phyloP scores from a whole-genome alignment of 2,888 invertebrate genomes.

The Diaprepes abbreviatus region DNA sequence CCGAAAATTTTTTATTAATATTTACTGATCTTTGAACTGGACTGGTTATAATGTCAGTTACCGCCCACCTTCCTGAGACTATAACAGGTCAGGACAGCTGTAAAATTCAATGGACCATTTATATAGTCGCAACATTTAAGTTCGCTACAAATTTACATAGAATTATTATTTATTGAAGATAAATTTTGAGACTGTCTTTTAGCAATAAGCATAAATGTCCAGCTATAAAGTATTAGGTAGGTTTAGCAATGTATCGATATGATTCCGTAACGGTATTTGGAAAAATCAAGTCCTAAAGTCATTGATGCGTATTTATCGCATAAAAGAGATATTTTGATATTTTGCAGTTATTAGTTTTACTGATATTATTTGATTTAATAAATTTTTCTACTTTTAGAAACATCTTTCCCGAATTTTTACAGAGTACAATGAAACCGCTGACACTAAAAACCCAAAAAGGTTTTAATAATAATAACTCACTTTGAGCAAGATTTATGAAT shows the following conservation, averaged over 20 bases:
- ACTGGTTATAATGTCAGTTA: conserved; percentile 10
- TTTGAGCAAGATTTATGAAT: too few relatives aligned
- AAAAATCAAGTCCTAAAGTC: too few relatives aligned
- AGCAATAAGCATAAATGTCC: conserved; percentile 31
- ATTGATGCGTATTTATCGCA: too few relatives aligned
- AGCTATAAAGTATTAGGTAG: conserved; percentile 10
- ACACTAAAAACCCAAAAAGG: too few relatives aligned
- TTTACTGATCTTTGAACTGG: not conserved
- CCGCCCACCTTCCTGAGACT: conserved; percentile 6
- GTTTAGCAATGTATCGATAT: not conserved
- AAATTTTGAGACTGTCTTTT: conserved; percentile 23
- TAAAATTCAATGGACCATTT: conserved; percentile 30
- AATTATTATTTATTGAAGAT: conserved; percentile 33
- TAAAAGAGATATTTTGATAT: too few relatives aligned
- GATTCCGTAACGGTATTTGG: too few relatives aligned
- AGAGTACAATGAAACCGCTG: too few relatives aligned
- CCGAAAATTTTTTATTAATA: not conserved
- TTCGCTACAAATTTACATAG: conserved; percentile 10
- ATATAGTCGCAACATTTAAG: conserved; percentile 11
- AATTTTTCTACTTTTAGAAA: too few relatives aligned
- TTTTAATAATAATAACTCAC: too few relatives aligned
- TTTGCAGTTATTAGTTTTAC: too few relatives aligned
- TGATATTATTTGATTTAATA: too few relatives aligned
- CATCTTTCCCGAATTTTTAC: too few relatives aligned
- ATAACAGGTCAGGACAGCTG: conserved; percentile 28